Conservation (phyloP, 2,797 vertebrate genomes). For the Limnodromus scolopaceus region DNA sequence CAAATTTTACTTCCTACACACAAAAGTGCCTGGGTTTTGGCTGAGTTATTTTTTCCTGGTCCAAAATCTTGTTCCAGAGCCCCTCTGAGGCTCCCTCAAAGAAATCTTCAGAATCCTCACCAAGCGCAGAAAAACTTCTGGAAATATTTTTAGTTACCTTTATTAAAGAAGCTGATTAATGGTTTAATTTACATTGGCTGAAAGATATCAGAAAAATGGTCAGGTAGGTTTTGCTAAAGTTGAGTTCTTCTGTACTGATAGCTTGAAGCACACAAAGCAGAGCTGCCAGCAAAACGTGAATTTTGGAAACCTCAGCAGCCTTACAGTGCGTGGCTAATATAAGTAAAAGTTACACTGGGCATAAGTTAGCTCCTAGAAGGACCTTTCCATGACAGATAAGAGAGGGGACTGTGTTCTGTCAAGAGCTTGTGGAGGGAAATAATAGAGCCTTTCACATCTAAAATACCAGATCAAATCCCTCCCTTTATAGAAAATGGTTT, state of each 20-base stretch:
- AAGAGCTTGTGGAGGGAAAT: background rate
- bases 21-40: fast-evolving
- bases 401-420: background rate
- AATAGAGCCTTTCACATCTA: background rate
- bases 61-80: background rate
- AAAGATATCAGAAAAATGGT: background rate
- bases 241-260: background rate
- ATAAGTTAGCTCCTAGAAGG: background rate
- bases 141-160: background rate
- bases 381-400: background rate
- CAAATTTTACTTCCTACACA: background rate
- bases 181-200: background rate
- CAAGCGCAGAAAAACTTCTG: fast-evolving
- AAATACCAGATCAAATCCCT: background rate
- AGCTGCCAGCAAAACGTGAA: background rate
- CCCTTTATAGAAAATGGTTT: background rate
- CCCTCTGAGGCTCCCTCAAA: background rate
- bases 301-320: background rate
- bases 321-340: fast-evolving
- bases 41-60: fast-evolving
- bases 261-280: background rate
- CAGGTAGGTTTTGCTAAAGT: background rate
- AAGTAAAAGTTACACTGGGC: fast-evolving
- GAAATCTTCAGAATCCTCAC: background rate
- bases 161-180: background rate